Percentiles rank a stretch among this genome's conserved stretches.
These are phyloP conservation scores for Harpagifer antarcticus DNA, from an alignment of 2,797 vertebrate species.

Conservation along the genomic window DNA sequence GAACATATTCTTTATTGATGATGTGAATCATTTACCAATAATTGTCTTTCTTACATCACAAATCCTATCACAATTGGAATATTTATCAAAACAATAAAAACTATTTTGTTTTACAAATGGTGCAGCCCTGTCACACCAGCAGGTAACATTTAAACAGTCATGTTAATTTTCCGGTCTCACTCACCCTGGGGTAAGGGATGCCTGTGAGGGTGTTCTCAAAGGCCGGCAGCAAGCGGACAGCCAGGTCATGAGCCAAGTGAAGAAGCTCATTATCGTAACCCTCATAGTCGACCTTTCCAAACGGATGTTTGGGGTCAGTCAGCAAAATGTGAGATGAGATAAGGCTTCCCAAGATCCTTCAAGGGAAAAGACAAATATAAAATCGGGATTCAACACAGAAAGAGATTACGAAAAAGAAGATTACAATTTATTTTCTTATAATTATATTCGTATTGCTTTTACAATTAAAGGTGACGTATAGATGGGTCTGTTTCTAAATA, in stretches of 20 bases:
- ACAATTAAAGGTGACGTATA: too few relatives aligned
- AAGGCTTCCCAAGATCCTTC: constrained; percentile 95
- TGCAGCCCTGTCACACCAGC: too few relatives aligned
- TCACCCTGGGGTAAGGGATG: constrained; percentile 96
- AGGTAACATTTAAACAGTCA: not conserved
- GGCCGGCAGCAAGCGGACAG: constrained; percentile 94
- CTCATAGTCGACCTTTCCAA: constrained; percentile 91
- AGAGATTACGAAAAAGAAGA: not conserved
- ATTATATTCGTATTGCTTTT: too few relatives aligned
- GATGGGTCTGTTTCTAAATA: too few relatives aligned
- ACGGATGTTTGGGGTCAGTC: constrained; percentile 94
- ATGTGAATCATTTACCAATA: too few relatives aligned
- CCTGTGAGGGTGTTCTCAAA: constrained; percentile 99
- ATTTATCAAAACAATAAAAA: too few relatives aligned
- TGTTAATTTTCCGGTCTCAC: constrained; percentile 14
- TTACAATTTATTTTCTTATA: too few relatives aligned
- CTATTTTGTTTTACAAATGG: too few relatives aligned
- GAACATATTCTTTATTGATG: too few relatives aligned
- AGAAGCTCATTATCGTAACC: constrained; percentile 95
- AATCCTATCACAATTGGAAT: too few relatives aligned
- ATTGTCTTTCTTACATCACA: too few relatives aligned
- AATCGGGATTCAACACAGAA: not conserved
- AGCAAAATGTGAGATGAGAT: constrained; percentile 98
- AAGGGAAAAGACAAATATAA: constrained; percentile 4
- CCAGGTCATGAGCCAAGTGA: constrained; percentile 95